These are phyloP conservation scores for Labeo catla DNA, from an alignment of 2,113 vertebrate genomes.

Conservation along the genomic window DNA sequence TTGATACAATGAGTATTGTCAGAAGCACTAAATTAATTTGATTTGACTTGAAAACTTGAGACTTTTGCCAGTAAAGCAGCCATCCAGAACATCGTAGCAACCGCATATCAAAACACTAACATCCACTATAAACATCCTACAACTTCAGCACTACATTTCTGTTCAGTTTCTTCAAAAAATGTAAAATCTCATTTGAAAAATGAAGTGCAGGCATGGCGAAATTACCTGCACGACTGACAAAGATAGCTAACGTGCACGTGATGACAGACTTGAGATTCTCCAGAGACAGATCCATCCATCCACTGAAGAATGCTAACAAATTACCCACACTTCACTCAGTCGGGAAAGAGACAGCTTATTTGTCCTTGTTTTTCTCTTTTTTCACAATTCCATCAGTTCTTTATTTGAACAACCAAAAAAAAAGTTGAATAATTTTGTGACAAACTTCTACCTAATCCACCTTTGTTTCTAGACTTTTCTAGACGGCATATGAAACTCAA, in stretches of 20 bases:
- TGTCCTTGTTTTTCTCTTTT: neutral
- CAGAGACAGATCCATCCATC: constrained; percentile 25
- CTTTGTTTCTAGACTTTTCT: neutral
- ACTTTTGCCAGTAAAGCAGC: no score
- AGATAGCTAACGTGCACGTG: neutral
- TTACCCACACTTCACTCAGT: constrained; percentile 30
- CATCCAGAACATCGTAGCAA: no score
- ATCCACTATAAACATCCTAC: no score
- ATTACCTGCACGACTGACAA: neutral
- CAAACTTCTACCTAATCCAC: neutral
- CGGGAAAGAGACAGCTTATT: neutral
- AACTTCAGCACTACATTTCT: neutral
- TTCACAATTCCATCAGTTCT: neutral
- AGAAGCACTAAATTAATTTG: no score
- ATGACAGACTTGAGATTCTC: constrained; percentile 33
- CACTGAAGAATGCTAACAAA: constrained; percentile 30
- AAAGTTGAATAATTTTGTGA: neutral
- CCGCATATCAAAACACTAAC: no score
- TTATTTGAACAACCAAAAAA: neutral
- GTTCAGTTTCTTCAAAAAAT: neutral
- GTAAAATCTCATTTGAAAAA: neutral
- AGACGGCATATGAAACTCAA: constrained; percentile 8
- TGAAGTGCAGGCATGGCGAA: neutral
- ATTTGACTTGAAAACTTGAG: no score
- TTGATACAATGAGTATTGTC: no score